These are phyloP conservation scores for Psylliodes chrysocephalus DNA, from an alignment of 2,888 invertebrate species.

Conservation along the genomic window DNA sequence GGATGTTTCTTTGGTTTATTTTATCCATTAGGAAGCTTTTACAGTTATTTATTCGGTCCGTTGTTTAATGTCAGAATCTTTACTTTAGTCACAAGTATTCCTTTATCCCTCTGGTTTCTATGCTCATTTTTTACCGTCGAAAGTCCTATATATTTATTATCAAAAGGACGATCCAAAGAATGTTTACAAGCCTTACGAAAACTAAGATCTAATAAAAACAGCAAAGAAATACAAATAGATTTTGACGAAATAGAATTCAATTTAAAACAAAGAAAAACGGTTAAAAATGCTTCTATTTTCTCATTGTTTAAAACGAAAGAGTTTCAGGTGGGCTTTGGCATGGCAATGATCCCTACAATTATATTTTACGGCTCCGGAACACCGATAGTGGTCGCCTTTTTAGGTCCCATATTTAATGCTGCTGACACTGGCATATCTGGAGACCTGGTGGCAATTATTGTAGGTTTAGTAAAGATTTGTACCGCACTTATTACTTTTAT, in stretches of 20 bases:
- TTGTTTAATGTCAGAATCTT: conserved; percentile 7
- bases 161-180: neutral
- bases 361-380: no score
- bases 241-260: neutral
- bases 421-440: conserved; percentile 19
- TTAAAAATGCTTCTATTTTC: neutral
- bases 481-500: conserved; percentile 75
- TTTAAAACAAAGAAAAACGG: neutral
- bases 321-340: conserved; percentile 14
- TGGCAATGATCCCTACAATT: conserved; percentile 13
- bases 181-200: conserved; percentile 9
- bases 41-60: conserved; percentile 19
- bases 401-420: conserved; percentile 29
- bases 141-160: conserved; percentile 15
- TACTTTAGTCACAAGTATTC: conserved; percentile 18
- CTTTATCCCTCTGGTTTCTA: neutral
- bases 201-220: conserved; percentile 3
- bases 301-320: neutral
- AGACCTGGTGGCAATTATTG: conserved; percentile 18
- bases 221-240: conserved; percentile 20
- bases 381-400: conserved; percentile 18
- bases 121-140: conserved; percentile 8
- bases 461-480: conserved; percentile 68
- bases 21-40: conserved; percentile 17
- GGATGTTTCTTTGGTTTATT: conserved; percentile 15